These are phyloP conservation scores for Leptogaster cylindrica DNA, from an alignment of 2,888 invertebrate species.

Conservation along the genomic window DNA sequence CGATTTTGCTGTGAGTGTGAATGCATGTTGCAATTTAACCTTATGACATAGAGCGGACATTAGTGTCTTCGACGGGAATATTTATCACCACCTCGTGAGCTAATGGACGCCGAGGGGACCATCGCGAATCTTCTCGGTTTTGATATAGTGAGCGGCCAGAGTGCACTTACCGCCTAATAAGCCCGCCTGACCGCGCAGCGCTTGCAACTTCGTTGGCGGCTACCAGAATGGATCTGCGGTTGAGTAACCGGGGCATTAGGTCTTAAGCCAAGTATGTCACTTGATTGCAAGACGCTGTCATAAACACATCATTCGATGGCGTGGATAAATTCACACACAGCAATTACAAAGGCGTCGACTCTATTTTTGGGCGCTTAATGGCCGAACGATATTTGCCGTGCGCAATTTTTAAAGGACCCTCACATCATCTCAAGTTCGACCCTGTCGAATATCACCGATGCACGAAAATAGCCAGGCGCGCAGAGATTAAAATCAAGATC, in stretches of 20 bases:
- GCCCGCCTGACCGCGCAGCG: conserved; percentile 1
- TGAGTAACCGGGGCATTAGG: conserved; percentile 38
- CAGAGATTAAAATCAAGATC: conserved; percentile 27
- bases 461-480: conserved; percentile 35
- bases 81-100: conserved; percentile 53
- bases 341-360: background rate
- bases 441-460: conserved; percentile 39
- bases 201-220: background rate
- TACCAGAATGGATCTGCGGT: conserved; percentile 16
- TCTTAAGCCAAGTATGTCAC: conserved; percentile 34
- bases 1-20: conserved; percentile 51
- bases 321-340: conserved; percentile 31
- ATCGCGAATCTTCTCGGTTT: conserved; percentile 34
- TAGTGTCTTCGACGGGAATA: conserved; percentile 53
- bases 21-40: conserved; percentile 55
- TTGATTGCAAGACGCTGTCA: conserved; percentile 37
- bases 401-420: conserved; percentile 34
- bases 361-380: conserved; percentile 11
- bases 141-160: conserved; percentile 27
- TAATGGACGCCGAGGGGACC: conserved; percentile 35
- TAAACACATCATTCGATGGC: conserved; percentile 33
- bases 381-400: conserved; percentile 26
- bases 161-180: background rate
- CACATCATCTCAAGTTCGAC: conserved; percentile 35
- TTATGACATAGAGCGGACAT: conserved; percentile 54